phyloP scores from a whole-genome alignment of 2,888 invertebrate species.

The Bellardia pandia region DNA sequence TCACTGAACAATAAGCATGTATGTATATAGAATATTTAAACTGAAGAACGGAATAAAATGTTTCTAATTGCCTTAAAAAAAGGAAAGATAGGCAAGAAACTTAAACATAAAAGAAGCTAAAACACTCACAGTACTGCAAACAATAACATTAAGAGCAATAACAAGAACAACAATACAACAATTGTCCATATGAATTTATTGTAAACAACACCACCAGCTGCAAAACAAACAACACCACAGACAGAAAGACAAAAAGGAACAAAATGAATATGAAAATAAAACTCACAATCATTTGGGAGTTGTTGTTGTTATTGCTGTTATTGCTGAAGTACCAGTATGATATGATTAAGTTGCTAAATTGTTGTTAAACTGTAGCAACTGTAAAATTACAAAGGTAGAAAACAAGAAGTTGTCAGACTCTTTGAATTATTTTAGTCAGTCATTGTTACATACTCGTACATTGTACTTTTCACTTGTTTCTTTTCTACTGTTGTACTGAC shows the following conservation, averaged over 20 bases:
- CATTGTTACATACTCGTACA: conserved; percentile 8
- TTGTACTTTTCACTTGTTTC: conserved; percentile 23
- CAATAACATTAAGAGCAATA: conserved; percentile 6
- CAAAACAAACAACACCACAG: conserved; percentile 1
- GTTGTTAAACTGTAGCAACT: conserved; percentile 18
- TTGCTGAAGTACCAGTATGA: conserved; percentile 5
- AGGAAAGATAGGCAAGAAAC: not conserved
- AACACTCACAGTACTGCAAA: conserved; percentile 25
- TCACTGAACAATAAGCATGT: not conserved
- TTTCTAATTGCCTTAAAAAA: conserved; percentile 53
- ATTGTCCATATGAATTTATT: conserved; percentile 22
- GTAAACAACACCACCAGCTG: conserved; percentile 41
- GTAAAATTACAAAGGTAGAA: not conserved
- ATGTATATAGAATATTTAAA: conserved; percentile 27
- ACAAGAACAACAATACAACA: not conserved
- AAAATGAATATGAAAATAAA: not conserved
- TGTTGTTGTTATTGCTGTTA: not conserved
- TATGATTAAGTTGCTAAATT: conserved; percentile 17
- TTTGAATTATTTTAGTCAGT: conserved; percentile 25
- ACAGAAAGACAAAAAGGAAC: conserved; percentile 24
- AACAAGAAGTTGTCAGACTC: conserved; percentile 13
- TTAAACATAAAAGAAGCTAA: not conserved
- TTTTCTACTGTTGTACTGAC: conserved; percentile 2
- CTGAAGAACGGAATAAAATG: conserved; percentile 36
- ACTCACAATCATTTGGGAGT: conserved; percentile 29